Evolutionary conservation across 2,797 vertebrate genomes (phyloP), one percentile per base, ranked within the genome.

Genomic region (Eutrigla gurnardus): DNA sequence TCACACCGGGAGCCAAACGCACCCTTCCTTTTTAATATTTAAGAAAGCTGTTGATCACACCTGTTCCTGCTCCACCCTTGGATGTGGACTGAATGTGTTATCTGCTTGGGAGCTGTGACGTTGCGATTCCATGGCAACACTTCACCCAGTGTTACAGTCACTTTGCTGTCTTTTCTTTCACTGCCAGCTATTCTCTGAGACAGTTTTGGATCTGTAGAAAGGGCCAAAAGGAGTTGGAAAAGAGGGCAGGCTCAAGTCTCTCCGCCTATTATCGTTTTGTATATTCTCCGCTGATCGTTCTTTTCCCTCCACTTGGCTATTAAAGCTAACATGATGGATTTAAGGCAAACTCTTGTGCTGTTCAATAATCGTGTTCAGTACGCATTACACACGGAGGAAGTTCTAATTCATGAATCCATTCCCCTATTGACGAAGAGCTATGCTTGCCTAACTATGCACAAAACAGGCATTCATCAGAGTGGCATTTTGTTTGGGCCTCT

Each of bases 81-180:
- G 73, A 91, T 87, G 84, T 91, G 88, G 90, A 77, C 86, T 54
- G 80, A 91, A 94, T 90, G 89, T 86, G 88, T 88, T 92, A 93
- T 93, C 91, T 87, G 91, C 91, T 88, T 72, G 64, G 78, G 80
- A 88, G 89, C 91, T 85, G 87, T 91, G 92, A 94, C 75, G 88
- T 82, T 79, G 80, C 18, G 84, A 95, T 91, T 92, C 93, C 88
- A 94, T 94, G 92, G 91, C 88, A 94, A 95, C 94, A 75, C 90
- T 88, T 87, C 87, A 86, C 91, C 90, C 84, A 52, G 77, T 73
- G 83, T 88, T 93, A 85, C 81, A 88, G 86, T 91, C 84, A 83
- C 87, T 92, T 86, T 82, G 80, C 75, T 81, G 81, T 82, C 74
- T 86, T 85, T 89, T 90, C 81, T 70, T 79, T 70, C 71, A 32